These are phyloP conservation scores for Halcyon smyrnensis DNA, from an alignment of 2,797 vertebrate genomes.

Conservation along the genomic window DNA sequence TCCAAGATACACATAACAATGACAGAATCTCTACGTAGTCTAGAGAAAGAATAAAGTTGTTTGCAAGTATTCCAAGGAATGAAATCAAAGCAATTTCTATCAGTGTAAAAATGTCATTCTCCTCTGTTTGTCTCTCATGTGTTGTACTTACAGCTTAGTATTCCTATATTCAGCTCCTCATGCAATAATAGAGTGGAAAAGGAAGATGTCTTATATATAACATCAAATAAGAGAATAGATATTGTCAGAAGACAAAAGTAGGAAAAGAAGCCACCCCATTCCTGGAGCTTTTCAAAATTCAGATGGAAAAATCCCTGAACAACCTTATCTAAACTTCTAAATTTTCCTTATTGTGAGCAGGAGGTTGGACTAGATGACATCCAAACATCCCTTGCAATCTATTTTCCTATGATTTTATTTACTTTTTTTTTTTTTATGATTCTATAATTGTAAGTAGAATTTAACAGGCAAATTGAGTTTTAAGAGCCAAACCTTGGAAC, in stretches of 20 bases:
- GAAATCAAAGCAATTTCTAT: neutral
- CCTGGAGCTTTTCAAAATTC: neutral
- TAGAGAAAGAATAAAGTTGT: neutral
- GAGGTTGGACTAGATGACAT: neutral
- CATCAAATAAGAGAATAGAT: neutral
- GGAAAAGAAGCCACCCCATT: neutral
- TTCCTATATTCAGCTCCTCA: neutral
- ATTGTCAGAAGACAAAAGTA: neutral
- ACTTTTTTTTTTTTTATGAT: neutral
- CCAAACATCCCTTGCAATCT: neutral
- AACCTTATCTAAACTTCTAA: neutral
- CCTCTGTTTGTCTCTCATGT: neutral
- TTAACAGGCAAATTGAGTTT: neutral
- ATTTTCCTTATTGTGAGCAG: neutral
- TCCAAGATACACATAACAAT: neutral
- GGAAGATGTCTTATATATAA: neutral
- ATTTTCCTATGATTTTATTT: neutral
- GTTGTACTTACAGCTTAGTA: neutral
- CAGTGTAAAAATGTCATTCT: neutral
- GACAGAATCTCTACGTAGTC: neutral
- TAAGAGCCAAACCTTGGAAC: neutral
- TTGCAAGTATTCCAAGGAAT: neutral
- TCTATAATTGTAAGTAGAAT: neutral
- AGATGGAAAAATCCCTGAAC: neutral
- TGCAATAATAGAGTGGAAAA: neutral